Evolutionary conservation across 2,113 vertebrate species (phyloP).

Genomic region (Dasyornis broadbenti): DNA sequence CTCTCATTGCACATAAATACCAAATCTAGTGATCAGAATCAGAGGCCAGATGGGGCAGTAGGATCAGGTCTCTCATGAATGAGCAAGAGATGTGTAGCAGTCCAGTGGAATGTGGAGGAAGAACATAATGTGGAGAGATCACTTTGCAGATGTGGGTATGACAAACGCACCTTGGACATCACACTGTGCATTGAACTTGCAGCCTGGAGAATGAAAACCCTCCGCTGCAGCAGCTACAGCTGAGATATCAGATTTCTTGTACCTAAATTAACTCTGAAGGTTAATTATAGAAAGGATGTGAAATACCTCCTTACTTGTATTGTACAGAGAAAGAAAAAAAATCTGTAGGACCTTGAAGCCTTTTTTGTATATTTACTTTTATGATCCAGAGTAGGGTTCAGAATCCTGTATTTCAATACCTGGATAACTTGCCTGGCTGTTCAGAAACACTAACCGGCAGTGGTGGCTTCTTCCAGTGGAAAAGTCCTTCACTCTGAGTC

Average conservation of each 20-base stretch:
- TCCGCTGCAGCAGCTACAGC: neutral
- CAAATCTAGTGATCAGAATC: neutral
- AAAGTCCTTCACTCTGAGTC: neutral
- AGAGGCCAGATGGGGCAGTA: neutral
- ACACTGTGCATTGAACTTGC: neutral
- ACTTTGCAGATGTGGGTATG: neutral
- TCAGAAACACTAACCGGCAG: neutral
- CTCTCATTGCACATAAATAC: neutral
- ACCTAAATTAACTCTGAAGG: neutral
- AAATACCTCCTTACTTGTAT: neutral
- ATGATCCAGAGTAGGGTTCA: neutral
- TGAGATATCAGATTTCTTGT: neutral
- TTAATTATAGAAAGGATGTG: neutral
- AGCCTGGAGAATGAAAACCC: neutral
- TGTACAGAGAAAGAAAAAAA: neutral
- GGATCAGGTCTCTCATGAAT: neutral
- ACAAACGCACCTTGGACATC: neutral
- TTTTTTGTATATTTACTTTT: neutral
- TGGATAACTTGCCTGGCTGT: neutral
- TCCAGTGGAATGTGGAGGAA: accelerated
- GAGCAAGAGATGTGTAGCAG: neutral
- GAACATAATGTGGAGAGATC: neutral
- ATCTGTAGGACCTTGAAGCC: neutral
- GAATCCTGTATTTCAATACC: neutral
- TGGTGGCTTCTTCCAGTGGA: neutral